Percentiles rank a stretch among this genome's conserved stretches.
phyloP scores from a whole-genome alignment of 2,113 vertebrate genomes.

The Centropus bengalensis region DNA sequence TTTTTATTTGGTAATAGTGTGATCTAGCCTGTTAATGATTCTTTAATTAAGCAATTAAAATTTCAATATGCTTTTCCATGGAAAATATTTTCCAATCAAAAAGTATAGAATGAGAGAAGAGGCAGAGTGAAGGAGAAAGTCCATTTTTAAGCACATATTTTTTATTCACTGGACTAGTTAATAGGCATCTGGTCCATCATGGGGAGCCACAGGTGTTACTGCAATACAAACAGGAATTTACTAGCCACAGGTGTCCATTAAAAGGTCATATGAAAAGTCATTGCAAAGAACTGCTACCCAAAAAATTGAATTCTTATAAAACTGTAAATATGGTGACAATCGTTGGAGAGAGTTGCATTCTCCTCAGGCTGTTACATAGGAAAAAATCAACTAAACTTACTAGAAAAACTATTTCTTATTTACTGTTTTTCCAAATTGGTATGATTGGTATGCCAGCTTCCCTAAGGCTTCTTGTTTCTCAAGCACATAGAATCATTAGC shows the following conservation, averaged over 20 bases:
- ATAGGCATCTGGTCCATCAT: neutral
- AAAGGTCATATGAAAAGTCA: neutral
- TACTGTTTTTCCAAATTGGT: neutral
- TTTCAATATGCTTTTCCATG: neutral
- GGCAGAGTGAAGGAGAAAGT: neutral
- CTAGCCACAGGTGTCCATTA: neutral
- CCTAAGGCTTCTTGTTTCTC: neutral
- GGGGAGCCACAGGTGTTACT: neutral
- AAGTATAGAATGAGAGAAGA: neutral
- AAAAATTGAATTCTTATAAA: neutral
- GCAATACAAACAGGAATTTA: neutral
- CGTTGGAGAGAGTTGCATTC: neutral
- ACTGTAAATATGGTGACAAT: neutral
- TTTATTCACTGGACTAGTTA: neutral
- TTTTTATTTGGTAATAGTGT: neutral
- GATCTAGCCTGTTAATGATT: neutral
- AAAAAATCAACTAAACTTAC: neutral
- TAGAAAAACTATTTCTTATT: neutral
- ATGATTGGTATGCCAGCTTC: neutral
- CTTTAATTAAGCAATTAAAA: neutral
- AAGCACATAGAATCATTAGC: neutral
- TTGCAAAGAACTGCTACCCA: neutral
- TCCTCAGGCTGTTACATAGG: neutral
- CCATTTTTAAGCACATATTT: neutral
- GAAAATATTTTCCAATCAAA: neutral